phyloP scores from a whole-genome alignment of 2,797 vertebrate species.

The Macropus fuliginosus region DNA sequence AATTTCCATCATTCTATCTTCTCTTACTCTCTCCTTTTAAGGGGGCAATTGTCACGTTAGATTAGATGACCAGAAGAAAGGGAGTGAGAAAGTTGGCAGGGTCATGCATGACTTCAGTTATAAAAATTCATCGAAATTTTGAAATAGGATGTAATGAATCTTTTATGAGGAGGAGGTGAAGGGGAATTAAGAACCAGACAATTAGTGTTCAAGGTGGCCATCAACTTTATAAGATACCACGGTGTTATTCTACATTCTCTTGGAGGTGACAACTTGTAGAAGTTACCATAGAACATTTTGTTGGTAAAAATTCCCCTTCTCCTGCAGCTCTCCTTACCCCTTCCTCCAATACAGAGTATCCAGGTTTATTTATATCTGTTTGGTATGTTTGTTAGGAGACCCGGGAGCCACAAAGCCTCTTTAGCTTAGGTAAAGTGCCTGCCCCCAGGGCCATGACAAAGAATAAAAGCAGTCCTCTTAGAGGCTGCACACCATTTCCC shows the following conservation, averaged over 20 bases:
- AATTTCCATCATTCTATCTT: background rate
- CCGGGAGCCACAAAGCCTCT: background rate
- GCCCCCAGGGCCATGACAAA: background rate
- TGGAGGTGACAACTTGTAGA: background rate
- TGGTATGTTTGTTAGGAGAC: background rate
- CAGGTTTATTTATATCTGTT: background rate
- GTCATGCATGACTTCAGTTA: background rate
- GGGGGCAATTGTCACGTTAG: background rate
- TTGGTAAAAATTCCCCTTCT: background rate
- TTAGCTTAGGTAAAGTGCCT: background rate
- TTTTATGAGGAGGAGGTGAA: background rate
- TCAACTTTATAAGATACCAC: background rate
- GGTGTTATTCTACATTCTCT: background rate
- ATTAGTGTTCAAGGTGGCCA: background rate
- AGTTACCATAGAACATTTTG: background rate
- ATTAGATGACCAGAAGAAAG: background rate
- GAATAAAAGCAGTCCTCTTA: background rate
- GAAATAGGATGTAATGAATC: background rate
- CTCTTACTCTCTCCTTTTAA: background rate
- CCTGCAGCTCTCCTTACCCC: background rate
- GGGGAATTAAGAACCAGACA: background rate
- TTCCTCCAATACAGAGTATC: background rate
- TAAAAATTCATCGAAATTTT: background rate
- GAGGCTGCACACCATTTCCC: background rate
- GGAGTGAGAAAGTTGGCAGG: background rate